Base-by-base conservation (phyloP, 2,113 vertebrate genomes). In the Calyptommatus sinebrachiatus region DNA sequence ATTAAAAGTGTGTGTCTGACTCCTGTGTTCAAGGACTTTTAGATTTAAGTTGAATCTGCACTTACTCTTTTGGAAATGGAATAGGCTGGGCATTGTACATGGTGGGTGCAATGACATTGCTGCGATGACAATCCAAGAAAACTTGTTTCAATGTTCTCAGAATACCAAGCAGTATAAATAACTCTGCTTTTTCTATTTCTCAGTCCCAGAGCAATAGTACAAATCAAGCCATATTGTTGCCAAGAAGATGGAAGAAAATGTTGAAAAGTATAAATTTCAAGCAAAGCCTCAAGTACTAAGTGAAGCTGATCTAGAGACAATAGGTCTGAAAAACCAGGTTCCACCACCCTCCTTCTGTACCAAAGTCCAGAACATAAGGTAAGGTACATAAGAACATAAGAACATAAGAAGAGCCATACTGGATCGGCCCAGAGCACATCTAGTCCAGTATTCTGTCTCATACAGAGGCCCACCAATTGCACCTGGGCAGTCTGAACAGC, bases 301-400 rank as follows among this genome's bases (percentile, higher is more conserved):
- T 41, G 96, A 98, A 90, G 83, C 92, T 3, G 83, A 92, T 3
- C 91, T 99, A 85, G 95, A 98, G 75, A 91, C 94, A 67, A 84
- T 97, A 80, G 97, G 94, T 0, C 93, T 86, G 28, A 90, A 94
- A 86, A 88, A 76, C 1, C 87, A 79, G 82, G 63, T 62, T 3
- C 8, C 29, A 1, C 45, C 86, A 48, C 75, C 81, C 11, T 88
- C 89, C 0, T 26, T 94, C 72, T 73, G 83, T 76, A 83, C 83
- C 77, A 87, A 73, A 45, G 84, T 89, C 83, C 45, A 0, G 24
- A 78, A 88, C n/a, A 29, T 72, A 28, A 89, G 84, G 85, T 89
- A 80, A 71, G 57, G 22, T 73, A 57, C 80, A 12, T 61, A n/a
- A n/a, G n/a, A n/a, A n/a, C n/a, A n/a, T n/a, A n/a, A n/a, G n/a